Evolutionary conservation across 1,140 invertebrate species (phyloP).

Genomic region (Paramacrobiotus metropolitanus): DNA sequence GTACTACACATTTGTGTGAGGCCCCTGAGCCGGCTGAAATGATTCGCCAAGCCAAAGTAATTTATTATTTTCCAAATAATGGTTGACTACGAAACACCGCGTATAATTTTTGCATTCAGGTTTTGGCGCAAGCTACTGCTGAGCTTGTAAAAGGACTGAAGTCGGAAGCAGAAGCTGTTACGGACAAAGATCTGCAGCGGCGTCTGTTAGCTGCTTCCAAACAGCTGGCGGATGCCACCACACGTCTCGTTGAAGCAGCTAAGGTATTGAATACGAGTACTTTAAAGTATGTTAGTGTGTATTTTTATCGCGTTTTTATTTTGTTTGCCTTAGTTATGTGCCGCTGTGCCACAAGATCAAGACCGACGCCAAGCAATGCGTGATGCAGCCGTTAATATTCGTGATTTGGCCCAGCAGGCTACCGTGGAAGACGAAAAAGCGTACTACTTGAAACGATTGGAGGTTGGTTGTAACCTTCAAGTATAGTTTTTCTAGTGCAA

Average conservation of each 20-base stretch:
- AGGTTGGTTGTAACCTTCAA: no score
- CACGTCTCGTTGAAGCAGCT: conserved; percentile 83
- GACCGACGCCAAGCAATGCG: conserved; percentile 56
- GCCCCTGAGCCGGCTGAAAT: conserved; percentile 67
- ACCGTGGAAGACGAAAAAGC: conserved; percentile 34
- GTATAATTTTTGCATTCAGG: background rate
- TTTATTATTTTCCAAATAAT: no score
- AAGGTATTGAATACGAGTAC: conserved; percentile 25
- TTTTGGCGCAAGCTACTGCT: conserved; percentile 46
- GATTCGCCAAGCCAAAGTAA: conserved; percentile 78
- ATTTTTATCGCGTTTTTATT: conserved; percentile 22
- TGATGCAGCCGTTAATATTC: conserved; percentile 64
- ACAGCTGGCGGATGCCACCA: conserved; percentile 77
- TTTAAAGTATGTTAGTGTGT: conserved; percentile 7
- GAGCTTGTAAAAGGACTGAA: conserved; percentile 77
- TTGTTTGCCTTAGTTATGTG: conserved; percentile 30
- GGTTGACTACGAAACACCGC: background rate
- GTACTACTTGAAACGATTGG: conserved; percentile 4
- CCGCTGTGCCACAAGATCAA: conserved; percentile 54
- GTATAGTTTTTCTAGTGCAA: no score
- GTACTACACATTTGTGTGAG: conserved; percentile 65
- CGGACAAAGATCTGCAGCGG: conserved; percentile 65
- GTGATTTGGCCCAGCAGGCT: conserved; percentile 63
- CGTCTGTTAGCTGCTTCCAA: conserved; percentile 72
- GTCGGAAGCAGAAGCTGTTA: conserved; percentile 57